Evolutionary conservation across 2,113 vertebrate genomes (phyloP), one percentile per base, ranked within the genome.

Genomic region (Tonatia bakeri): DNA sequence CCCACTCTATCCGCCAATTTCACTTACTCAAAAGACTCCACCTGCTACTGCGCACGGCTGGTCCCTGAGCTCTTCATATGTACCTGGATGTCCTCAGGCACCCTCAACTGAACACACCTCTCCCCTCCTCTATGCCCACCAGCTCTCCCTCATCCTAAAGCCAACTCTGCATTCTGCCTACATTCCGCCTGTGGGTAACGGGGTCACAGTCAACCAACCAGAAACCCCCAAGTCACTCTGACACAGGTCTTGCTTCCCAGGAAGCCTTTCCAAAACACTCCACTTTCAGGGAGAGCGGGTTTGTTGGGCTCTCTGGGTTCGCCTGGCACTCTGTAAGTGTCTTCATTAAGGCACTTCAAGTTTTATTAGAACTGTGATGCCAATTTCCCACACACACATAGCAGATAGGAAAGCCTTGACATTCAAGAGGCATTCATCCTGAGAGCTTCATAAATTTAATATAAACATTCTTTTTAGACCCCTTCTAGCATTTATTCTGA

Each of bases 361-460:
- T 40, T 81, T 94, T 87, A 79, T 14, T 96, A 38, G 28, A 72
- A 96, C 28, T 69, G 59, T 85, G 86, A 81, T 40, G 13, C 50
- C 90, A 89, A 80, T 61, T 56, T 54, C 31, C 69, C 59, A 0
- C 40, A 36, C 56, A 77, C 20, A 69, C 9, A 72, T 47, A 90
- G 31, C 45, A 87, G 43, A 90, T 16, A 95, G 76, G 20, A 95
- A 90, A 96, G 26, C 8, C 84, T 82, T 10, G 12, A 64, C 24
- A 80, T 80, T 95, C 88, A 94, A 81, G 96, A 84, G 73, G 36
- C 69, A 90, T 72, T 83, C 40, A 80, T 59, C 61, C 64, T 76
- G 56, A 90, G 54, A 90, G 43, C 22, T 65, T 90, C 56, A 80
- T 70, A 87, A 86, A 73, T 83, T 89, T 79, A 91, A 79, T 20